phyloP scores from a whole-genome alignment of 1,140 invertebrate genomes.

The Hetaerina americana region DNA sequence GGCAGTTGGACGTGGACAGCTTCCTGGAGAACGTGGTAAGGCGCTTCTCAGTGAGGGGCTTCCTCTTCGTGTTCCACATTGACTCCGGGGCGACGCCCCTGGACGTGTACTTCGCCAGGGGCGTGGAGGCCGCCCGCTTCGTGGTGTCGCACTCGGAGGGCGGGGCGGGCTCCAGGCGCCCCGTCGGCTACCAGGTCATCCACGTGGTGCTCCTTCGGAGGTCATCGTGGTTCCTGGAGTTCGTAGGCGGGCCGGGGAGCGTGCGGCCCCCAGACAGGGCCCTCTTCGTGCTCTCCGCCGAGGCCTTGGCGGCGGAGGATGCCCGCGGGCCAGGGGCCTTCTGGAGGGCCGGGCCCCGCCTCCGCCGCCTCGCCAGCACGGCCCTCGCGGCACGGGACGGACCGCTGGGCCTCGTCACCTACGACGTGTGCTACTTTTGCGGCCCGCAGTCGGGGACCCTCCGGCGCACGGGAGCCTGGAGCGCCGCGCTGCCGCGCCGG shows the following conservation, averaged over 20 bases:
- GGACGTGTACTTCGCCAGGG: no score
- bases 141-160: not conserved
- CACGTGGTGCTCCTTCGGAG: not conserved
- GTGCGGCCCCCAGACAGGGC: not conserved
- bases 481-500: not conserved
- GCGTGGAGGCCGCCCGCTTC: not conserved
- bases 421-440: not conserved
- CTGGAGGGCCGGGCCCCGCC: not conserved
- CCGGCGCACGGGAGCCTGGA: not conserved
- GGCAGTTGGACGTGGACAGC: no score
- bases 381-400: not conserved
- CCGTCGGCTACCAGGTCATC: not conserved
- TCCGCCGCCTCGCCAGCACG: not conserved
- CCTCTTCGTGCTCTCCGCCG: not conserved
- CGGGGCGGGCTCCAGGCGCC: not conserved
- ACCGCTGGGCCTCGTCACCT: not conserved
- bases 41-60: no score
- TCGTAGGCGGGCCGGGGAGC: not conserved
- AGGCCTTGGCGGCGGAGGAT: not conserved
- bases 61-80: no score
- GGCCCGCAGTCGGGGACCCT: not conserved
- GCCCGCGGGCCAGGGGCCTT: not conserved
- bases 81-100: no score
- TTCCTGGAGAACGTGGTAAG: no score
- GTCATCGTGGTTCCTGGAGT: not conserved